Conservation (phyloP, 2,113 vertebrate species). For the Antidorcas marsupialis region DNA sequence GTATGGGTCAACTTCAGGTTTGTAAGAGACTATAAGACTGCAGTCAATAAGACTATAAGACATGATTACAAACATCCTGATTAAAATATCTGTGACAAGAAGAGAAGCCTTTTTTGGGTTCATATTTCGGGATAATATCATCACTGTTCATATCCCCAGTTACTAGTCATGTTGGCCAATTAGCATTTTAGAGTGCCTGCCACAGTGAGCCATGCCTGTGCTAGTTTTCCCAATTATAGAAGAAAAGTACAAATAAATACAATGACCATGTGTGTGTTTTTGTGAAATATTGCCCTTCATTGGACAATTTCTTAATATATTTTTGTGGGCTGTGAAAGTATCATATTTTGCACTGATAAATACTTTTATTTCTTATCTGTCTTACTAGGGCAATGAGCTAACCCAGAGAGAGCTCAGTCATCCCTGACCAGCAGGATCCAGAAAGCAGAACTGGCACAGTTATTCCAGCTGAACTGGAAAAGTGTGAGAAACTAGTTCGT, state of each 20-base stretch:
- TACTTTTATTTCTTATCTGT: background rate
- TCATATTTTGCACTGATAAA: background rate
- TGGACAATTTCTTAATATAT: background rate
- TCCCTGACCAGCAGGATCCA: background rate
- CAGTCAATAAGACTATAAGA: background rate
- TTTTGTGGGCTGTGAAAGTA: background rate
- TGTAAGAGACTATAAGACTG: background rate
- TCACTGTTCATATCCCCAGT: background rate
- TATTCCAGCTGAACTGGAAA: constrained; percentile 24
- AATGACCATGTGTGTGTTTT: background rate
- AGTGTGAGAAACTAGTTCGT: background rate
- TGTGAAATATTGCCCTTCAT: background rate
- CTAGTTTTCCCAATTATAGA: background rate
- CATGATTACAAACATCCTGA: background rate
- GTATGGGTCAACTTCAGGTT: background rate
- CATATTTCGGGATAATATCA: background rate
- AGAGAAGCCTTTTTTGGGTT: background rate
- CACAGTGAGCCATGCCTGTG: background rate
- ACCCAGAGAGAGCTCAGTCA: background rate
- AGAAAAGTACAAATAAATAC: background rate
- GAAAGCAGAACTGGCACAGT: constrained; percentile 10
- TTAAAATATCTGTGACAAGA: background rate
- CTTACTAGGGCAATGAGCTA: background rate
- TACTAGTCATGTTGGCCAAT: background rate
- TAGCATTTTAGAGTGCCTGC: background rate